Base-by-base conservation (phyloP, 2,888 invertebrate genomes). In the Dione vanillae region DNA sequence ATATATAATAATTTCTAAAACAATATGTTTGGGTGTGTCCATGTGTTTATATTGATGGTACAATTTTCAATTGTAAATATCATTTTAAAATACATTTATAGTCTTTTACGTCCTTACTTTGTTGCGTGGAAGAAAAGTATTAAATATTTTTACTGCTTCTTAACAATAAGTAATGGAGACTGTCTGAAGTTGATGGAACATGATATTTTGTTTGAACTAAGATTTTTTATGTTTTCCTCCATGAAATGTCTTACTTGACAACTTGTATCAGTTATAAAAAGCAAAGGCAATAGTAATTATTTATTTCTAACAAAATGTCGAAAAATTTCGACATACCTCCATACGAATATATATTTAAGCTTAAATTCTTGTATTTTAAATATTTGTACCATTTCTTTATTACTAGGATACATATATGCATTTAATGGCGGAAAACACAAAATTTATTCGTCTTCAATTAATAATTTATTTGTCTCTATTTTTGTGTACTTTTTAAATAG, bases 1-100 rank as follows among this genome's bases (percentile, higher is more conserved):
- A n/a, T 61, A 27, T 61, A 43, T 43, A n/a, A 9, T 43, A n/a
- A 56, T 20, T 27, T 61, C 43, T n/a, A 41, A 27, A 41, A 41
- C 43, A n/a, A n/a, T 43, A 41, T 61, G 27, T 43, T 20, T n/a
- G 9, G 19, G 10, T 16, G 9, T 43, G 14, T 61, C 20, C 27
- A 61, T 61, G 43, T 20, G 43, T n/a, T 37, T 56, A 2, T 16
- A n/a, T 35, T 37, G 16, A 56, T 56, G 54, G 16, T 56, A 56
- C 16, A 37, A 56, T 56, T 1, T 56, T 16, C 37, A 37, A 37
- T 37, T 56, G 54, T 56, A 56, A 56, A 37, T 37, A 56, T 37
- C 6, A 56, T 56, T 37, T 37, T 37, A 12, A 16, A 52, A 52
- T 52, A 52, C 9, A 8, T 27, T 52, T 52, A n/a, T 37, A 7